Evolutionary conservation across 2,113 vertebrate species (phyloP).

Genomic region (Hemibagrus wyckioides): DNA sequence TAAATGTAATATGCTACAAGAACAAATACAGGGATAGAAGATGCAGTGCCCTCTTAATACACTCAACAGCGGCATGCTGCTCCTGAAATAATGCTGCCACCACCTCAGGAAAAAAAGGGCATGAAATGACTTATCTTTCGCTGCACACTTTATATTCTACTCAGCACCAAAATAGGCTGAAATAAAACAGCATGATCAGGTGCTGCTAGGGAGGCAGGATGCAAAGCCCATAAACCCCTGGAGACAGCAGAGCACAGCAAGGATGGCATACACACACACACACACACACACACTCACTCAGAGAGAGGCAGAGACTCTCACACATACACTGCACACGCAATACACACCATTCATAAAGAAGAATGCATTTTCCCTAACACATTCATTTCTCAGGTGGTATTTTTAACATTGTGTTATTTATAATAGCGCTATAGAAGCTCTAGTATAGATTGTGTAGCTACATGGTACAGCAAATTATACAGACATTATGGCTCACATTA

Average conservation of each 20-base stretch:
- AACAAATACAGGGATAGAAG: not conserved
- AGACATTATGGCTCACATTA: not conserved
- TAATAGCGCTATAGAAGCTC: not conserved
- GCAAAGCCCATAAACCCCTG: conserved; percentile 20
- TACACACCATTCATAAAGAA: conserved; percentile 21
- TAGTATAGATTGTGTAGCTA: not conserved
- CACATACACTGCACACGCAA: not conserved
- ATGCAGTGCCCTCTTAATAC: not conserved
- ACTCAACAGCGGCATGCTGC: not conserved
- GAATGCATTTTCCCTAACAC: not conserved
- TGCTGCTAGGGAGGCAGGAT: conserved; percentile 3
- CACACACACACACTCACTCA: not conserved
- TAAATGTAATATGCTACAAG: not conserved
- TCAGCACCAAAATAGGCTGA: conserved; percentile 27
- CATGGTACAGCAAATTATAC: not conserved
- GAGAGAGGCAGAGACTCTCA: not conserved
- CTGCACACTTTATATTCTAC: conserved; percentile 37
- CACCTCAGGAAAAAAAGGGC: not conserved
- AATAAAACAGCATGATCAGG: conserved; percentile 36
- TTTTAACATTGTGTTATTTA: not conserved
- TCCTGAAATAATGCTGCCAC: conserved; percentile 3
- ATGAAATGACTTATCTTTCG: conserved; percentile 29
- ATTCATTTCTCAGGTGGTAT: not conserved
- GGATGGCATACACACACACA: not conserved
- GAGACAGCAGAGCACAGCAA: conserved; percentile 7